These are phyloP conservation scores for Vimba vimba DNA, from an alignment of 2,113 vertebrate species.

Conservation along the genomic window DNA sequence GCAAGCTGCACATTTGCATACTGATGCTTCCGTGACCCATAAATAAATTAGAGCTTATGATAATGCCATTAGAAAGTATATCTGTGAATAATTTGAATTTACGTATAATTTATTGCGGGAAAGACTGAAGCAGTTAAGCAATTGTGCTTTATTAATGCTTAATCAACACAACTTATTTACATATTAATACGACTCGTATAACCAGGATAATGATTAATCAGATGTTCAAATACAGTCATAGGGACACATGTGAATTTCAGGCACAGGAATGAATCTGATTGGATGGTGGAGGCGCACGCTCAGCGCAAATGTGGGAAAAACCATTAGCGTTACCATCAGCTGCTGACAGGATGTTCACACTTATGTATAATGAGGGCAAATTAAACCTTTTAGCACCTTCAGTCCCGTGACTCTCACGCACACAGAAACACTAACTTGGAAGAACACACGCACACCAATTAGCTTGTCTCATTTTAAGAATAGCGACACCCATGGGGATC, in stretches of 20 bases:
- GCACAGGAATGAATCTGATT: not conserved
- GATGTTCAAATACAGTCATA: not conserved
- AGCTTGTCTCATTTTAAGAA: conserved; percentile 35
- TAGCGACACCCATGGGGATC: conserved; percentile 48
- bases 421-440: conserved; percentile 20
- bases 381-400: conserved; percentile 55
- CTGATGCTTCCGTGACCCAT: conserved; percentile 23
- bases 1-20: conserved; percentile 20
- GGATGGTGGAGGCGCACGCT: not conserved
- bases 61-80: conserved; percentile 26
- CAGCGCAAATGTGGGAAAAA: conserved; percentile 1
- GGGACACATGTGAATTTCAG: not conserved
- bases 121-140: not conserved
- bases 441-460: conserved; percentile 27
- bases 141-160: conserved; percentile 1
- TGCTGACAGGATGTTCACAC: conserved; percentile 47
- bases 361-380: conserved; percentile 55
- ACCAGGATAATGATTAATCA: not conserved
- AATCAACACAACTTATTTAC: not conserved
- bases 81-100: conserved; percentile 4
- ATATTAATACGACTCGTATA: not conserved
- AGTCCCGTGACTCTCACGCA: conserved; percentile 35
- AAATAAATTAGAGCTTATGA: conserved; percentile 9
- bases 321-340: conserved; percentile 27
- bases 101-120: conserved; percentile 11